Conservation (phyloP, 2,797 vertebrate species). For the Lacerta agilis region DNA sequence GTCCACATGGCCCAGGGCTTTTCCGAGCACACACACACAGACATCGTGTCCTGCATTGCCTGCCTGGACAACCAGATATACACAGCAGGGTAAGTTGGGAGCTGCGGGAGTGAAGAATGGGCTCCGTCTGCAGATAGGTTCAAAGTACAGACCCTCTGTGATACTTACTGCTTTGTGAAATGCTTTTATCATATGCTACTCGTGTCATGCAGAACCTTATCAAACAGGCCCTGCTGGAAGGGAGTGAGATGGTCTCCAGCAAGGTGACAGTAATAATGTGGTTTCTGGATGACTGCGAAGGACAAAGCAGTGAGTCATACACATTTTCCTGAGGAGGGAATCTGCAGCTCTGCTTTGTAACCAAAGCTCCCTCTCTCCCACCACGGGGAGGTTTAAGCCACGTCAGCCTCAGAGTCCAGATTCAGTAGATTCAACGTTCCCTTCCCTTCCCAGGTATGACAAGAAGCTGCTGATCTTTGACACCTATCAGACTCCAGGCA, state of each 20-base stretch:
- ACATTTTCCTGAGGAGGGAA: neutral
- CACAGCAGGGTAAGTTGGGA: constrained; percentile 51
- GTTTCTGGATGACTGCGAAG: neutral
- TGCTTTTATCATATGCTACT: neutral
- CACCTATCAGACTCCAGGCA: constrained; percentile 56
- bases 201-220: neutral
- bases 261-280: neutral
- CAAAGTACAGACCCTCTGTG: neutral
- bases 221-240: neutral
- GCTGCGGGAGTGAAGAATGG: neutral
- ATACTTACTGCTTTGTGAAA: neutral
- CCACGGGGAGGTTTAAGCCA: neutral
- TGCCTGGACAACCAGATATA: constrained; percentile 61
- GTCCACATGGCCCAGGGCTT: constrained; percentile 42
- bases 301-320: neutral
- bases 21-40: constrained; percentile 53
- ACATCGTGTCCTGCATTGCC: constrained; percentile 61
- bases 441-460: constrained; percentile 56
- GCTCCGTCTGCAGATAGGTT: neutral
- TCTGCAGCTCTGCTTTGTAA: neutral
- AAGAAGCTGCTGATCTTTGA: constrained; percentile 61
- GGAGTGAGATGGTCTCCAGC: neutral
- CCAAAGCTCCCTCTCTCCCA: neutral
- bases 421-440: neutral
- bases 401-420: neutral